phyloP scores from a whole-genome alignment of 2,113 vertebrate genomes.

The Halichoeres trimaculatus region DNA sequence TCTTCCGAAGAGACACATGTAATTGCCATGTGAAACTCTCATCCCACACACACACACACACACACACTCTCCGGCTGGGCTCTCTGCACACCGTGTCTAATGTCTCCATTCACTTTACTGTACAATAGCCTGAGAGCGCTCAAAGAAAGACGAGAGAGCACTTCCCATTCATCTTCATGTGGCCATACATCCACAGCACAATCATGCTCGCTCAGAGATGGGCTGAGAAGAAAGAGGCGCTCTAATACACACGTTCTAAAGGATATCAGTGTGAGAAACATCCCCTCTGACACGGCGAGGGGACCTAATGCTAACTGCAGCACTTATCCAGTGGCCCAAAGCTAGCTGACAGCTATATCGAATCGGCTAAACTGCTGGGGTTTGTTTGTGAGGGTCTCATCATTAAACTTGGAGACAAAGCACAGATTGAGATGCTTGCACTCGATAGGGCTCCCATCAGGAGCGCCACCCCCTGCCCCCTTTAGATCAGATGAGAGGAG shows the following conservation, averaged over 20 bases:
- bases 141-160: slow-evolving; percentile 49
- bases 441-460: slow-evolving; percentile 57
- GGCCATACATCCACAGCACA: slow-evolving; percentile 58
- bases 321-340: slow-evolving; percentile 23
- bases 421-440: slow-evolving; percentile 57
- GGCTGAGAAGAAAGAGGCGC: slow-evolving; percentile 46
- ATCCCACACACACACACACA: slow-evolving; percentile 5
- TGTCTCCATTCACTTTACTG: slow-evolving; percentile 76
- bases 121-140: slow-evolving; percentile 64
- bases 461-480: slow-evolving; percentile 11
- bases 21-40: slow-evolving; percentile 51
- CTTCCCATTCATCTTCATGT: slow-evolving; percentile 61
- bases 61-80: background rate
- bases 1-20: slow-evolving; percentile 8
- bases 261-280: slow-evolving; percentile 62
- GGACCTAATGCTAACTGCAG: slow-evolving; percentile 41
- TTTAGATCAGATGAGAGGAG: slow-evolving; percentile 33
- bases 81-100: slow-evolving; percentile 64
- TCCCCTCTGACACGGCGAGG: slow-evolving; percentile 42
- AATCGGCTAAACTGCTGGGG: slow-evolving; percentile 69
- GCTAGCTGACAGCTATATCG: slow-evolving; percentile 72
- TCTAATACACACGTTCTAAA: slow-evolving; percentile 58
- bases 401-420: slow-evolving; percentile 62
- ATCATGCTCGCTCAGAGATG: slow-evolving; percentile 39
- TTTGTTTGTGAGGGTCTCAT: slow-evolving; percentile 64